Evolutionary conservation across 2,888 invertebrate species (phyloP).

Genomic region (Calephelis perditalis): DNA sequence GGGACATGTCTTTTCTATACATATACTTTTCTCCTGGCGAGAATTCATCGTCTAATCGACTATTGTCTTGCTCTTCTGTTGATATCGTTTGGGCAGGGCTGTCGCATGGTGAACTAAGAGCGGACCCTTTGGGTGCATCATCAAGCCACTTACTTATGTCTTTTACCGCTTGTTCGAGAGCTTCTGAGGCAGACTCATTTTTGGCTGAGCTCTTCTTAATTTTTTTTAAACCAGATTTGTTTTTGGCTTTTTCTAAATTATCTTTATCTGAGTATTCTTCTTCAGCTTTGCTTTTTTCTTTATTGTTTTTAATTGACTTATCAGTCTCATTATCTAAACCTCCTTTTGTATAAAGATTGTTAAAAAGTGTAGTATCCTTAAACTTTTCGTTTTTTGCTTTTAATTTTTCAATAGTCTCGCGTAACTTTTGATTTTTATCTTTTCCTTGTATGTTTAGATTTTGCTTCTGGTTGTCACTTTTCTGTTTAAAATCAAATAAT

Average conservation of each 20-base stretch:
- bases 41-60: slow-evolving; percentile 62
- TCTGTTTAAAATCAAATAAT: slow-evolving; percentile 64
- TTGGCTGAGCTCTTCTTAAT: slow-evolving; percentile 68
- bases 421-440: slow-evolving; percentile 71
- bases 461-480: slow-evolving; percentile 56
- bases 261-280: slow-evolving; percentile 31
- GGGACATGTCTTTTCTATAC: slow-evolving; percentile 57
- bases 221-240: slow-evolving; percentile 50
- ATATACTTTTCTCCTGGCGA: slow-evolving; percentile 56
- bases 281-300: slow-evolving; percentile 36
- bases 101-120: slow-evolving; percentile 87
- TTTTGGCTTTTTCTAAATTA: slow-evolving; percentile 32
- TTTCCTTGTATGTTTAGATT: slow-evolving; percentile 56
- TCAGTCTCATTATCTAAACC: slow-evolving; percentile 25
- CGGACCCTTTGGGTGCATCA: slow-evolving; percentile 87
- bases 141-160: slow-evolving; percentile 94
- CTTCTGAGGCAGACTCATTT: slow-evolving; percentile 77
- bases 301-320: slow-evolving; percentile 14
- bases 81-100: slow-evolving; percentile 84
- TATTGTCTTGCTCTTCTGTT: slow-evolving; percentile 79
- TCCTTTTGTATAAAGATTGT: slow-evolving; percentile 48
- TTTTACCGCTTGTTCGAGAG: slow-evolving; percentile 83
- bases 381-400: slow-evolving; percentile 80
- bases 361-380: slow-evolving; percentile 54
- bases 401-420: slow-evolving; percentile 80